These are phyloP conservation scores for Pedicia rivosa DNA, from an alignment of 2,888 invertebrate species.

Conservation along the genomic window DNA sequence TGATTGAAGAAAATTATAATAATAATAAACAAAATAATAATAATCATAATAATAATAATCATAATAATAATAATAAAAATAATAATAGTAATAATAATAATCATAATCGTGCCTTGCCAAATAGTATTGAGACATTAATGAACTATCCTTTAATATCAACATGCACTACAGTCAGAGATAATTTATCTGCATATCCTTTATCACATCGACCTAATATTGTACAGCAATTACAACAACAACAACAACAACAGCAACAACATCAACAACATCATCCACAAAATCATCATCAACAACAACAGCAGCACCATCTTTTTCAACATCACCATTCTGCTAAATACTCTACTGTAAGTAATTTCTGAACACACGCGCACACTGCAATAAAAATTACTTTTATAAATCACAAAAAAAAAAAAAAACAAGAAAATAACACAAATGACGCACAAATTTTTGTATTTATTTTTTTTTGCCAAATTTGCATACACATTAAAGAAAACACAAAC, in stretches of 20 bases:
- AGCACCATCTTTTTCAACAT: neutral
- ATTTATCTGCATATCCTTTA: slow-evolving; percentile 27
- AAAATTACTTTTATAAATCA: no score
- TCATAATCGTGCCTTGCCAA: slow-evolving; percentile 21
- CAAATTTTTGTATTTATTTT: no score
- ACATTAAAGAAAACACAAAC: no score
- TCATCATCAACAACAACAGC: neutral
- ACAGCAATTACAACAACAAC: slow-evolving; percentile 29
- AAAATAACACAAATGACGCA: no score
- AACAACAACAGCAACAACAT: slow-evolving; percentile 19
- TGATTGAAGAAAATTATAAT: slow-evolving; percentile 21
- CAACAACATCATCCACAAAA: slow-evolving; percentile 11
- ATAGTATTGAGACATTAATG: slow-evolving; percentile 27
- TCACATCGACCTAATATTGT: slow-evolving; percentile 31
- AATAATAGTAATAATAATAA: neutral
- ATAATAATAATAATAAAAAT: slow-evolving; percentile 6
- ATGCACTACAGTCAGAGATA: slow-evolving; percentile 28
- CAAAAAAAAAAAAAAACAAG: no score
- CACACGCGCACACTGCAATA: slow-evolving; percentile 6
- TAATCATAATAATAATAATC: neutral
- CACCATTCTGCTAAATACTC: slow-evolving; percentile 12
- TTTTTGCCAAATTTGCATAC: neutral
- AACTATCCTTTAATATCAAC: slow-evolving; percentile 31
- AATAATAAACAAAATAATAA: slow-evolving; percentile 7
- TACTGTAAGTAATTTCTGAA: slow-evolving; percentile 25